Conservation (phyloP, 1,140 invertebrate genomes). For the Ceratosolen fusciceps region DNA sequence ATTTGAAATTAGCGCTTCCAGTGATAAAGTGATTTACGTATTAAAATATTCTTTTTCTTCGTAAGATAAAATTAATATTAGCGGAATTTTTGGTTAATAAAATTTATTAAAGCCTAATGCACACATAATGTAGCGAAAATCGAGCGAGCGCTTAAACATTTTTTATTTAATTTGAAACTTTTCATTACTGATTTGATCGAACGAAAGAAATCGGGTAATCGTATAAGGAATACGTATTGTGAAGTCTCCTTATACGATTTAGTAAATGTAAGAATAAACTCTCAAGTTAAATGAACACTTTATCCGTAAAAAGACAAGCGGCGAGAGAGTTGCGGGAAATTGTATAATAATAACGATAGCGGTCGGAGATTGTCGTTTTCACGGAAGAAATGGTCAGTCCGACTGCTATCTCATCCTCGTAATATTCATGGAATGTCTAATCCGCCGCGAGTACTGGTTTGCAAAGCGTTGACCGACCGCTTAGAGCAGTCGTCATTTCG, state of each 20-base stretch:
- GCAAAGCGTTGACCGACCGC: constrained; percentile 54
- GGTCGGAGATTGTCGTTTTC: constrained; percentile 11
- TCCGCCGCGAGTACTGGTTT: constrained; percentile 31
- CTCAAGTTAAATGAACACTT: too few species aligned
- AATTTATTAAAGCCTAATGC: neutral
- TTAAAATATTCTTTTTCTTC: neutral
- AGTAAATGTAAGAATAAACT: too few species aligned
- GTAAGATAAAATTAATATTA: neutral
- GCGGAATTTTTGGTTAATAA: neutral
- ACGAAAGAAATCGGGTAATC: too few species aligned
- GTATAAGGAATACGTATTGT: too few species aligned
- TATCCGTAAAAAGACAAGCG: too few species aligned
- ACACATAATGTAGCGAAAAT: too few species aligned
- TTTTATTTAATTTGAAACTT: too few species aligned
- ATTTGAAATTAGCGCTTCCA: neutral
- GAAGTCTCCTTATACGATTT: too few species aligned
- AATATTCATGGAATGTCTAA: constrained; percentile 64
- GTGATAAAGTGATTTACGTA: neutral
- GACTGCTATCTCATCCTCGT: constrained; percentile 49
- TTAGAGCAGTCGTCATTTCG: constrained; percentile 58
- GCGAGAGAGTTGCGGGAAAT: too few species aligned
- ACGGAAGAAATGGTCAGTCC: neutral
- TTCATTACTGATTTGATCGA: too few species aligned
- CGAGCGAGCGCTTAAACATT: too few species aligned
- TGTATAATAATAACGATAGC: too few species aligned